These are phyloP conservation scores for Drosophila bifasciata DNA, from an alignment of 1,140 invertebrate species.

Conservation along the genomic window DNA sequence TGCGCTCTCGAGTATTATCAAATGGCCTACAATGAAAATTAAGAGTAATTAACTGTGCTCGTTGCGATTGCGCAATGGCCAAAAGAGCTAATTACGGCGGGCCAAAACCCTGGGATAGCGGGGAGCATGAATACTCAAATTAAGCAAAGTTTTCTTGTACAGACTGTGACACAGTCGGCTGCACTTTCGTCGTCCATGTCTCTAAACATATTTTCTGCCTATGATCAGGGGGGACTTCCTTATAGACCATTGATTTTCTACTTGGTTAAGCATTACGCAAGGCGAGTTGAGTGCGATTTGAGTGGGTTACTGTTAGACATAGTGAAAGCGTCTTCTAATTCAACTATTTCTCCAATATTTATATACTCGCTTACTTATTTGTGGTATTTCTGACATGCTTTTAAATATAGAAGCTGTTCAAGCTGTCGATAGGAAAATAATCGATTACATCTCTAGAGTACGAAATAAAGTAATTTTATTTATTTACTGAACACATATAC, in stretches of 20 bases:
- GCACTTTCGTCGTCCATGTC: conserved; percentile 15
- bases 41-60: conserved; percentile 59
- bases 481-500: too few relatives aligned
- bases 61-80: conserved; percentile 52
- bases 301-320: neutral
- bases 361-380: too few relatives aligned
- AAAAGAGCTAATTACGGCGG: conserved; percentile 48
- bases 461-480: too few relatives aligned
- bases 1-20: conserved; percentile 30
- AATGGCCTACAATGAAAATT: conserved; percentile 70
- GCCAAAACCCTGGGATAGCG: too few relatives aligned
- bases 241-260: conserved; percentile 45
- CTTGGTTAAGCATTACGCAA: conserved; percentile 47
- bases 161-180: conserved; percentile 26
- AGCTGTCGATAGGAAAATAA: too few relatives aligned
- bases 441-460: too few relatives aligned
- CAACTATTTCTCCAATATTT: too few relatives aligned
- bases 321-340: conserved; percentile 16
- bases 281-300: neutral
- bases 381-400: too few relatives aligned
- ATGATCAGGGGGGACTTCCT: conserved; percentile 49
- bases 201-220: conserved; percentile 17
- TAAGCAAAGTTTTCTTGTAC: conserved; percentile 27
- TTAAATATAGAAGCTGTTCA: too few relatives aligned
- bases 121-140: conserved; percentile 21